phyloP scores from a whole-genome alignment of 2,797 vertebrate genomes.

The Sternarchorhynchus goeldii region DNA sequence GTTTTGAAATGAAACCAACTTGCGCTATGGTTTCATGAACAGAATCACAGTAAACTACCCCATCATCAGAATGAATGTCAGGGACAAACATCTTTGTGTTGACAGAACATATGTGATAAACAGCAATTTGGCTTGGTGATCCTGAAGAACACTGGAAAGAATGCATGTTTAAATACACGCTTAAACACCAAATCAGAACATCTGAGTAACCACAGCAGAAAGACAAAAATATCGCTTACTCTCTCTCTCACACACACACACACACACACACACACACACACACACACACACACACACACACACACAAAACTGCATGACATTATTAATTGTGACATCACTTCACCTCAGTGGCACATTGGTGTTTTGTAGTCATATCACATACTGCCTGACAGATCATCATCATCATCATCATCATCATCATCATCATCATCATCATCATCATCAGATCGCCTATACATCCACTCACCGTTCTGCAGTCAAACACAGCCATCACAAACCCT shows the following conservation, averaged over 20 bases:
- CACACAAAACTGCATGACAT: slow-evolving; percentile 9
- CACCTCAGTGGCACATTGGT: background rate
- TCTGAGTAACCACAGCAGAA: slow-evolving; percentile 26
- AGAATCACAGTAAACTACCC: slow-evolving; percentile 17
- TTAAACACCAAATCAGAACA: slow-evolving; percentile 27
- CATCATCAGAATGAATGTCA: slow-evolving; percentile 17
- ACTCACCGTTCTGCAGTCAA: too few relatives aligned
- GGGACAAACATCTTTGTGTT: slow-evolving; percentile 12
- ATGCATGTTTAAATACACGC: background rate
- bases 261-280: background rate
- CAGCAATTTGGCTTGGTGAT: slow-evolving; percentile 29
- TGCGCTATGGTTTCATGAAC: slow-evolving; percentile 21
- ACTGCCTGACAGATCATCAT: background rate
- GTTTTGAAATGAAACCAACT: slow-evolving; percentile 40
- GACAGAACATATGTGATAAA: slow-evolving; percentile 21
- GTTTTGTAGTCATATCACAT: background rate
- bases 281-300: background rate
- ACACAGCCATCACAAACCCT: too few relatives aligned
- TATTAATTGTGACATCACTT: background rate
- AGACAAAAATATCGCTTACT: slow-evolving; percentile 21
- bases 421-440: too few relatives aligned
- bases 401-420: background rate
- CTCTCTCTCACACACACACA: slow-evolving; percentile 35
- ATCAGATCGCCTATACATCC: too few relatives aligned
- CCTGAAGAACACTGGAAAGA: background rate